Evolutionary conservation across 2,797 vertebrate genomes (phyloP).

Genomic region (Tokudaia muenninki): DNA sequence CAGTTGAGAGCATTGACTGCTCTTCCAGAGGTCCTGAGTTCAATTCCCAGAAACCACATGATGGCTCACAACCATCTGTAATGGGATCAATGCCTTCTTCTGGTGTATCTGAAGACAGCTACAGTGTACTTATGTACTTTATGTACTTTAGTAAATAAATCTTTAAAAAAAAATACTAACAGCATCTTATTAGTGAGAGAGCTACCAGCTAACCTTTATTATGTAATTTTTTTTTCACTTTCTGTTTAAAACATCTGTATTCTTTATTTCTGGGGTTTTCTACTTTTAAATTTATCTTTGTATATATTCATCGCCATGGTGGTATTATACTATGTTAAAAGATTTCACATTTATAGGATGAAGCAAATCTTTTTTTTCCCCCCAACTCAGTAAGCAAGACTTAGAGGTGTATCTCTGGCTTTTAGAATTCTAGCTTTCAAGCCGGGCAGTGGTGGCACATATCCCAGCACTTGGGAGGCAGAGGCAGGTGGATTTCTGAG

Average conservation of each 20-base stretch:
- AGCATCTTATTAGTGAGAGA: neutral
- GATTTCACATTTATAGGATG: conserved; percentile 10
- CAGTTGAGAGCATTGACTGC: neutral
- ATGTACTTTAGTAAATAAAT: too few relatives aligned
- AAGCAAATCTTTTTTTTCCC: conserved; percentile 10
- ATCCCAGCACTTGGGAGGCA: too few relatives aligned
- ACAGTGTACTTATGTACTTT: neutral
- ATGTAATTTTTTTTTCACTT: neutral
- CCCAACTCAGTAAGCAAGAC: neutral
- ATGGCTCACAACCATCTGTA: too few relatives aligned
- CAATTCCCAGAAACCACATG: too few relatives aligned
- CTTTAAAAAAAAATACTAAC: neutral
- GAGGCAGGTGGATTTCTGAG: too few relatives aligned
- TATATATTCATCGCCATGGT: neutral
- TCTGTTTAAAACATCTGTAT: neutral
- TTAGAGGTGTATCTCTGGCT: neutral
- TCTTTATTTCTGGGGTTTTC: neutral
- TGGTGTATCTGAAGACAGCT: neutral
- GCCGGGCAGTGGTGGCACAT: too few relatives aligned
- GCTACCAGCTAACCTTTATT: conserved; percentile 14
- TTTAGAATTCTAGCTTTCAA: conserved; percentile 39
- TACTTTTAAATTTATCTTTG: neutral
- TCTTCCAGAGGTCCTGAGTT: too few relatives aligned
- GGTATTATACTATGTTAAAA: neutral
- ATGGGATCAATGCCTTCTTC: too few relatives aligned